Base-by-base conservation (phyloP, 2,113 vertebrate species). In the Strix uralensis region DNA sequence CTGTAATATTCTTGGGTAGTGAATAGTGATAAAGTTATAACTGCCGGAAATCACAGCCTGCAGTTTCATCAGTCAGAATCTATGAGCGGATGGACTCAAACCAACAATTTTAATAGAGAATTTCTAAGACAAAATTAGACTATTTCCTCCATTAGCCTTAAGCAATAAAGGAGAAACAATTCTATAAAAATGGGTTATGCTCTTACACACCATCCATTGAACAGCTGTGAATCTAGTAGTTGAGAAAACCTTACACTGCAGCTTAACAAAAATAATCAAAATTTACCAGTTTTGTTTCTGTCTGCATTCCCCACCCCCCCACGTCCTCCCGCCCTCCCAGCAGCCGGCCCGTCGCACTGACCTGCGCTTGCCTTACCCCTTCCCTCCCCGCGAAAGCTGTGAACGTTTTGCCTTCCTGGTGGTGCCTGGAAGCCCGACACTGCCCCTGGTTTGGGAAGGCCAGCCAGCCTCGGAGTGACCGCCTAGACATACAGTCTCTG, bases 101-200 rank as follows among this genome's bases (percentile, higher is more conserved):
- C 87, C 91, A 96, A 96, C 95, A 94, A 91, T 94, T 97, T 94
- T 32, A 62, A 95, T 82, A 95, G 93, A 96, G 77, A 88, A 89
- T 89, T 97, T 95, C 89, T 83, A 84, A 94, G 96, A 94, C 92
- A 92, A 89, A 95, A 93, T 93, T 88, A 86, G 87, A 92, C 94
- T 51, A 54, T 93, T 94, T 89, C 69, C 93, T 95, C 97, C 97
- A 96, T 95, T 81, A n/a, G 97, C 97, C 97, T 96, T 97, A 95
- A 97, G 98, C 98, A 94, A 93, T 95, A 70, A 96, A 97, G 96
- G 97, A 97, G 90, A 97, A 94, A 94, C 93, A 90, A 92, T 96
- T 97, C 95, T 94, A 96, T 77, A 88, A 74, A 90, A 94, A 93
- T 69, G 84, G 94, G 54, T 52, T 96, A 94, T 59, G 93, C 94